Conservation (phyloP, 1,140 invertebrate species). For the Drosophila saltans region DNA sequence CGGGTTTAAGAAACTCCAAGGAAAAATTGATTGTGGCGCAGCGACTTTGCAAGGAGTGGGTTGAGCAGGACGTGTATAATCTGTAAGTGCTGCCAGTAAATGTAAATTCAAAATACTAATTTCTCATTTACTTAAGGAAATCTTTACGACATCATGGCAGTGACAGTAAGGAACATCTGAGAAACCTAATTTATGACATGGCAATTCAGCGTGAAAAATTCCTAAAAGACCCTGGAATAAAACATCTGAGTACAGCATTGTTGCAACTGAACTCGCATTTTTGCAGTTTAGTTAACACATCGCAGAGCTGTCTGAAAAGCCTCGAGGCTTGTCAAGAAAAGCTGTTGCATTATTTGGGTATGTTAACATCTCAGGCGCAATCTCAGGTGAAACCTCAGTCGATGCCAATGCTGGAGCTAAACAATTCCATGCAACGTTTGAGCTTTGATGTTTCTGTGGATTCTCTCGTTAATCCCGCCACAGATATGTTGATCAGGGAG, state of each 20-base stretch:
- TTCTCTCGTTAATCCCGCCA: conserved; percentile 38
- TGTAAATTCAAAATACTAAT: background rate
- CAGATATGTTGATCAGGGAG: conserved; percentile 29
- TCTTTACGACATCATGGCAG: background rate
- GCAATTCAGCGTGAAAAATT: conserved; percentile 8
- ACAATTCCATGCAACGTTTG: conserved; percentile 36
- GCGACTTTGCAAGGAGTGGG: conserved; percentile 14
- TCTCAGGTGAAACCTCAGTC: background rate
- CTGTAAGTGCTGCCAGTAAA: conserved; percentile 36
- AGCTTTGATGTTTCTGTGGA: conserved; percentile 27
- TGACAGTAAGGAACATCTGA: background rate
- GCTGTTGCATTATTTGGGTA: conserved; percentile 1
- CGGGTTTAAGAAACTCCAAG: conserved; percentile 17
- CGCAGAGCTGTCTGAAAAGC: background rate
- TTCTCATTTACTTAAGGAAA: background rate
- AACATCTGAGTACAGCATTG: background rate
- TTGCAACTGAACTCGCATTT: background rate
- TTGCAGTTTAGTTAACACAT: background rate
- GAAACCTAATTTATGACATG: background rate
- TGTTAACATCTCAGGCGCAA: background rate
- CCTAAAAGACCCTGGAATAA: background rate
- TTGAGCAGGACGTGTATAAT: conserved; percentile 37
- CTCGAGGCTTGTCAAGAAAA: background rate
- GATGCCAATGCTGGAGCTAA: conserved; percentile 26
- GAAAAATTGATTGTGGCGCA: conserved; percentile 9